Evolutionary conservation across 2,113 vertebrate genomes (phyloP).

Genomic region (Neolamprologus cancellatus): DNA sequence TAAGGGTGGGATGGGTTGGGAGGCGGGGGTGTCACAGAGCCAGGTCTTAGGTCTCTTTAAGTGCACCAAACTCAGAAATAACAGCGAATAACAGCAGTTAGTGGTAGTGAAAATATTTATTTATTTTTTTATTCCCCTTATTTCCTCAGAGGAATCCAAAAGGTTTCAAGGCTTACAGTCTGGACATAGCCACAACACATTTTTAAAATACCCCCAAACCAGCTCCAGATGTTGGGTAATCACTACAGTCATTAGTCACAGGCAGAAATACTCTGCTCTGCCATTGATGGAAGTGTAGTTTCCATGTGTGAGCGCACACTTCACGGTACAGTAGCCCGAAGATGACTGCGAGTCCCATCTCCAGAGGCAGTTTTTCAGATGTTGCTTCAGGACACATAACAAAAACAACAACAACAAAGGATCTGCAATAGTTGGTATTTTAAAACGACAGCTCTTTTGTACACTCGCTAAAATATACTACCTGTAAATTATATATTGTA

Average conservation of each 20-base stretch:
- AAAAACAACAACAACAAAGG: background rate
- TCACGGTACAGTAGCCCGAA: conserved; percentile 23
- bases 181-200: conserved; percentile 44
- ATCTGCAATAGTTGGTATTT: background rate
- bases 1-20: background rate
- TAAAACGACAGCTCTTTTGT: background rate
- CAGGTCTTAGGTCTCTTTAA: background rate
- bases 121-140: background rate
- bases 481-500: background rate
- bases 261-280: conserved; percentile 4
- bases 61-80: background rate
- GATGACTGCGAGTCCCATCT: background rate
- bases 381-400: background rate
- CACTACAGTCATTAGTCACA: conserved; percentile 46
- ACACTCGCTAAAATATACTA: background rate
- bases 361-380: background rate
- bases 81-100: background rate
- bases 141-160: background rate
- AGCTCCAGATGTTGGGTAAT: conserved; percentile 63
- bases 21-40: background rate
- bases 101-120: background rate
- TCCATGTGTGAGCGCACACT: conserved; percentile 35
- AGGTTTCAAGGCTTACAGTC: conserved; percentile 15
- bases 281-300: conserved; percentile 34
- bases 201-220: conserved; percentile 49